Evolutionary conservation across 2,888 invertebrate species (phyloP).

Genomic region (Trimorus sp.): DNA sequence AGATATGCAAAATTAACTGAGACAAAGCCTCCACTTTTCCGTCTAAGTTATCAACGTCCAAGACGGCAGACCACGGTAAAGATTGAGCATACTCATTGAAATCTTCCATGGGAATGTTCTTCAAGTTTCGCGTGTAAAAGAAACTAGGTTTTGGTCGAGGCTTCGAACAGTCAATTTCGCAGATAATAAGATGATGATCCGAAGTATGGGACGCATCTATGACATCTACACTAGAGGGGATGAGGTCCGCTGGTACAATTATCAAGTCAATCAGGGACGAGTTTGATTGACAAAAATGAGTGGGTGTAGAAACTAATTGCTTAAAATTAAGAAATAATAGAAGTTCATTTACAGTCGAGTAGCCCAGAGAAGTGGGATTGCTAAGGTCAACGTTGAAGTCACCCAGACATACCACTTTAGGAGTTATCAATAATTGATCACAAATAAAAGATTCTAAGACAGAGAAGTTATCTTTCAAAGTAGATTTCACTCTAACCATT

Average conservation of each 20-base stretch:
- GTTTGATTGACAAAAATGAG: neutral
- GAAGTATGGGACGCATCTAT: neutral
- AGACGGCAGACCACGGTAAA: neutral
- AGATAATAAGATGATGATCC: neutral
- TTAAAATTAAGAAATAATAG: too few relatives aligned
- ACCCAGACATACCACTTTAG: too few relatives aligned
- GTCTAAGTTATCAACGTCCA: neutral
- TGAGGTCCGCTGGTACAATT: neutral
- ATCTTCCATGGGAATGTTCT: neutral
- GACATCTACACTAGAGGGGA: neutral
- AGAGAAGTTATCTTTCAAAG: neutral
- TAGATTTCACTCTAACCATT: neutral
- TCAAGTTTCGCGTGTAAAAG: neutral
- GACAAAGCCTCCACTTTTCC: neutral
- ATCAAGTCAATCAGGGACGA: neutral
- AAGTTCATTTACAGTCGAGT: too few relatives aligned
- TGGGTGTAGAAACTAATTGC: neutral
- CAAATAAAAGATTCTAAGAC: slow-evolving; percentile 7
- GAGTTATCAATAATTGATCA: neutral
- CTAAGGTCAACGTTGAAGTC: too few relatives aligned
- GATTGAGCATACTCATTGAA: slow-evolving; percentile 13
- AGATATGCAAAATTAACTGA: neutral
- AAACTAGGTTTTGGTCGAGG: neutral
- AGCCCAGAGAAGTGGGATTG: too few relatives aligned
- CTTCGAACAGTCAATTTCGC: neutral